Percentiles rank a stretch among this genome's conserved stretches.
These are phyloP conservation scores for Pimephales promelas DNA, from an alignment of 2,113 vertebrate genomes.

Conservation along the genomic window DNA sequence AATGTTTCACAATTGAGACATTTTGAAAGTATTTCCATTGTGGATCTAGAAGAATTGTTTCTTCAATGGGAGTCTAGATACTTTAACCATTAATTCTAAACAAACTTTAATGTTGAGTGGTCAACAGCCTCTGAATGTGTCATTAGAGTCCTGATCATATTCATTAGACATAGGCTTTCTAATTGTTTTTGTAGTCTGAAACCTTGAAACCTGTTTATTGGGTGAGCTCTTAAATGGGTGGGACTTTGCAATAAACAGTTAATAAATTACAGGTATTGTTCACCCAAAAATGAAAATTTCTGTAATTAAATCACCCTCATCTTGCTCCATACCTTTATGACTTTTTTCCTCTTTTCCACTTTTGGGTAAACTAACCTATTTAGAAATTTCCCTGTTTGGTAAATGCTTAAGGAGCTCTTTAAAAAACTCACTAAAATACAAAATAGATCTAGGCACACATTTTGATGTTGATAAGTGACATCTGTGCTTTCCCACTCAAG, in stretches of 20 bases:
- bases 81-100: neutral
- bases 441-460: conserved; percentile 12
- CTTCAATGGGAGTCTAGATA: neutral
- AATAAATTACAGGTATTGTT: neutral
- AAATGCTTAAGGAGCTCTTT: neutral
- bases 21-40: neutral
- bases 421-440: neutral
- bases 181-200: neutral
- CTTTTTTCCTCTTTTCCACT: neutral
- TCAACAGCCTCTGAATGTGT: neutral
- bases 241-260: neutral
- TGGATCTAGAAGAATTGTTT: neutral
- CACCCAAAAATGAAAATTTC: neutral
- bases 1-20: neutral
- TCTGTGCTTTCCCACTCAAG: neutral
- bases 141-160: neutral
- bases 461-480: conserved; percentile 13
- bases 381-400: neutral
- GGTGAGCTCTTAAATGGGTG: neutral
- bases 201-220: neutral
- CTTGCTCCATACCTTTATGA: neutral
- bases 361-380: neutral
- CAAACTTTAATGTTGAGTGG: neutral
- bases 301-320: neutral
- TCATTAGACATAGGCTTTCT: neutral